These are phyloP conservation scores for Mesocentrotus franciscanus DNA, from an alignment of 53 echinoderm and acorn worm species.

Conservation along the genomic window DNA sequence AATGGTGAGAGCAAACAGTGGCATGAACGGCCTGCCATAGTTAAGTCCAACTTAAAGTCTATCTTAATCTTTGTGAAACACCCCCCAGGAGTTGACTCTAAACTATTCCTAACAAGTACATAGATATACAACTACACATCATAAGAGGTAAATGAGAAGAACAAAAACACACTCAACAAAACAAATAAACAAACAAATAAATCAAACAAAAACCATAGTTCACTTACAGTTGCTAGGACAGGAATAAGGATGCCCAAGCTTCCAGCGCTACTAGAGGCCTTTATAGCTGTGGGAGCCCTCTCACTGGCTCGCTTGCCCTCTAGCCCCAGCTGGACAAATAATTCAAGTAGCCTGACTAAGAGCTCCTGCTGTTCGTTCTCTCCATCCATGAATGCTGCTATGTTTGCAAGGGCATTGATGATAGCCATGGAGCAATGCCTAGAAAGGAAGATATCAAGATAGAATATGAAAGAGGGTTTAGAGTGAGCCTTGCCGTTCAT, in stretches of 20 bases:
- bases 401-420: conserved; percentile 96
- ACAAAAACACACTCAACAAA: not conserved
- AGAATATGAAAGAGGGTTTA: not conserved
- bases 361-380: conserved; percentile 87
- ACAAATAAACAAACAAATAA: not conserved
- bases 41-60: no score
- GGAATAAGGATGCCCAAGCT: conserved; percentile 97
- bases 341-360: conserved; percentile 79
- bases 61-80: no score
- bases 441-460: not conserved
- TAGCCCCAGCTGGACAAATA: conserved; percentile 95
- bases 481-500: not conserved
- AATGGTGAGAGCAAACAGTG: no score
- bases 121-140: no score
- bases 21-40: no score
- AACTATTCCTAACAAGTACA: no score
- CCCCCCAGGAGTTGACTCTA: no score
- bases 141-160: not conserved
- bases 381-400: conserved; percentile 79
- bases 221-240: conserved; percentile 91
- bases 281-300: conserved; percentile 89
- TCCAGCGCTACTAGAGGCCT: conserved; percentile 96
- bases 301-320: conserved; percentile 98
- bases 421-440: conserved; percentile 95
- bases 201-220: not conserved